These are phyloP conservation scores for Scomber colias DNA, from an alignment of 2,113 vertebrate genomes.

Conservation along the genomic window DNA sequence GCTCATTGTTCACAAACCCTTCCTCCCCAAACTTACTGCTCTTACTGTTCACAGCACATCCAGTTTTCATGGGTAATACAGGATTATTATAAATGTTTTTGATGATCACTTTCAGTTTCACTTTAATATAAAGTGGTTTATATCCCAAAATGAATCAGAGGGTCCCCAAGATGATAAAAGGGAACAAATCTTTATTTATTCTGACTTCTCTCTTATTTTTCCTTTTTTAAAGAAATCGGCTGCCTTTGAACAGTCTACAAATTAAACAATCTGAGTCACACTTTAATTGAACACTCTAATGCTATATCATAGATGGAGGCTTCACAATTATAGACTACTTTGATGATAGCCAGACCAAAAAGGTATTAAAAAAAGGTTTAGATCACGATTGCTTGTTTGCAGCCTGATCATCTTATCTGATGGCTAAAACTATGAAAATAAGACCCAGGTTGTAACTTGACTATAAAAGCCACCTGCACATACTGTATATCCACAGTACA, in stretches of 20 bases:
- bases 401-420: too few species aligned
- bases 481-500: too few species aligned
- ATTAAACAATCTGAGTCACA: background rate
- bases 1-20: too few species aligned
- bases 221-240: background rate
- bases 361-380: background rate
- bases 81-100: too few species aligned
- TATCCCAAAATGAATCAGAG: background rate
- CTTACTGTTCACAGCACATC: too few species aligned
- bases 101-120: too few species aligned
- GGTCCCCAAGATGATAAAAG: background rate
- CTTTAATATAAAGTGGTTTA: background rate
- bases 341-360: background rate
- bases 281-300: background rate
- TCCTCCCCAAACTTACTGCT: too few species aligned
- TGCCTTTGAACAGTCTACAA: background rate
- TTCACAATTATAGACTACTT: background rate
- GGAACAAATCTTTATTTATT: background rate
- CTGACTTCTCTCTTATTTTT: too few species aligned
- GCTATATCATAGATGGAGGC: background rate
- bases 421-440: background rate
- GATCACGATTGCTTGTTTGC: conserved; percentile 3
- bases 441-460: background rate
- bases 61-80: too few species aligned
- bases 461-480: too few species aligned